Evolutionary conservation across 2,113 vertebrate genomes (phyloP).

Genomic region (Gavia stellata): DNA sequence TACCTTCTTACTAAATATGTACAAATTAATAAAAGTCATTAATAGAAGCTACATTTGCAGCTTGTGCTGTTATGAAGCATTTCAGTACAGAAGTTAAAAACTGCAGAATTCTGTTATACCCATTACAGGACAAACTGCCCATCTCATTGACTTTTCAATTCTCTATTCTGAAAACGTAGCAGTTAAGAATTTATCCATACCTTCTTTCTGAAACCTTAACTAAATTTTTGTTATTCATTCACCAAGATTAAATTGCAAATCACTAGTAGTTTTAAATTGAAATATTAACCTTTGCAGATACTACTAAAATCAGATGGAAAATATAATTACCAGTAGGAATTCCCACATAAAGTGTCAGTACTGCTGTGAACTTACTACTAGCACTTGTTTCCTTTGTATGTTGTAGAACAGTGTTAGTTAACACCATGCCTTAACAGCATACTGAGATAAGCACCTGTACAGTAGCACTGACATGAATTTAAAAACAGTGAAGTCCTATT

Average conservation of each 20-base stretch:
- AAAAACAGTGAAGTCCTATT: neutral
- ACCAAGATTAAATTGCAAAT: neutral
- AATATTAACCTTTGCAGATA: neutral
- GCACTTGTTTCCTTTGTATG: neutral
- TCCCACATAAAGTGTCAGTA: neutral
- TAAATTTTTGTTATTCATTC: constrained; percentile 44
- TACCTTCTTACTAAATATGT: neutral
- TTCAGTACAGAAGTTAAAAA: neutral
- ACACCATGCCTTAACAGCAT: neutral
- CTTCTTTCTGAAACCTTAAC: neutral
- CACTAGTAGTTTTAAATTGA: neutral
- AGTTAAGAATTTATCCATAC: constrained; percentile 22
- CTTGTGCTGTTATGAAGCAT: neutral
- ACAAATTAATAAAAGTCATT: neutral
- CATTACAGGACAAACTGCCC: neutral
- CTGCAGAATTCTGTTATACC: neutral
- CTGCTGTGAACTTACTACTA: neutral
- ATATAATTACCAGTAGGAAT: neutral
- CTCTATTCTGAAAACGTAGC: neutral
- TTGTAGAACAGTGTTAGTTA: neutral
- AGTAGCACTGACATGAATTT: neutral
- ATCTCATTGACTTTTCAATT: neutral
- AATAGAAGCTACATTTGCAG: neutral
- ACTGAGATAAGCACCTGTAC: neutral
- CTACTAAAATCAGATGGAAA: neutral